Evolutionary conservation across 2,113 vertebrate genomes (phyloP).

Genomic region (Strix aluco): DNA sequence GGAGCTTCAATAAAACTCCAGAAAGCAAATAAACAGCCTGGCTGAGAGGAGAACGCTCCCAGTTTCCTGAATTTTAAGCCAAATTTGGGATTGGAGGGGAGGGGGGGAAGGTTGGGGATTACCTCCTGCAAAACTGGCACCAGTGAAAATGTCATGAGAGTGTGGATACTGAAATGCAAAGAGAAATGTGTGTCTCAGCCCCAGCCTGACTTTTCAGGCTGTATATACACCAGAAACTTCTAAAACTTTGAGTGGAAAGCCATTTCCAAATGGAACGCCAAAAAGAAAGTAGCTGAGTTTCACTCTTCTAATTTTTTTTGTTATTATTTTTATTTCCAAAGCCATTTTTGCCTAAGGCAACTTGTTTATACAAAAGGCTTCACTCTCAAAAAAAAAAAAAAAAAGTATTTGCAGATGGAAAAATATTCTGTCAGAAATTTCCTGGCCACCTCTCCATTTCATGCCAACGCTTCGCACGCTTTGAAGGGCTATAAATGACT

Average conservation of each 20-base stretch:
- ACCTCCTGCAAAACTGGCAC: constrained; percentile 3
- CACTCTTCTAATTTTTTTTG: background rate
- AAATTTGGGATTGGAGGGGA: background rate
- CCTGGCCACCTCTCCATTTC: constrained; percentile 23
- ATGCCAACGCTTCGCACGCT: background rate
- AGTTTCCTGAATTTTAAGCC: background rate
- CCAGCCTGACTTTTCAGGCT: background rate
- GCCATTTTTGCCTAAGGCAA: background rate
- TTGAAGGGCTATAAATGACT: constrained; percentile 16
- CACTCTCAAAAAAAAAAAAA: background rate
- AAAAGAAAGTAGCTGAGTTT: background rate
- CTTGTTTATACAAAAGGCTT: background rate
- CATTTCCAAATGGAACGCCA: background rate
- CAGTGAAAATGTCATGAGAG: background rate
- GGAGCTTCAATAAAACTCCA: constrained; percentile 50
- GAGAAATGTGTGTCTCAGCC: background rate
- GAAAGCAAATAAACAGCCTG: constrained; percentile 55
- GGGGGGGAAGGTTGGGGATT: background rate
- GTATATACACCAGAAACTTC: background rate
- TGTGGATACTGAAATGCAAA: background rate
- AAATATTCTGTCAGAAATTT: constrained; percentile 33
- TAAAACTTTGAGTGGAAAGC: background rate
- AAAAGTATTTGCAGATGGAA: constrained; percentile 7
- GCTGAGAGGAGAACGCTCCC: background rate
- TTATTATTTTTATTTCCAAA: background rate